These are phyloP conservation scores for Drosophila neocordata DNA, from an alignment of 1,140 invertebrate genomes.

Conservation along the genomic window DNA sequence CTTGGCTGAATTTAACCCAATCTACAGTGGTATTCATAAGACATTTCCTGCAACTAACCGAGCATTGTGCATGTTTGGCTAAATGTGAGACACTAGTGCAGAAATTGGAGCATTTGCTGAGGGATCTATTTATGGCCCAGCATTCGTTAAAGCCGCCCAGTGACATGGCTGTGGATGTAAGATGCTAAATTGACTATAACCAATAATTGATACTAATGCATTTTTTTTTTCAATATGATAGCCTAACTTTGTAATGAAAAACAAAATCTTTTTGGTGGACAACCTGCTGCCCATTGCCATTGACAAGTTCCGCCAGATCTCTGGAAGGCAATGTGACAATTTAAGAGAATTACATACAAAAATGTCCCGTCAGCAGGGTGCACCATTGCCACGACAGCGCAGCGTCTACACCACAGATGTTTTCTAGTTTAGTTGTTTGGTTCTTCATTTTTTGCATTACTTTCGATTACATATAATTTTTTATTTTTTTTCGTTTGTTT, in stretches of 20 bases:
- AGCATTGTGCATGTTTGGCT: conserved; percentile 73
- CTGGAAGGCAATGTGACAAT: conserved; percentile 62
- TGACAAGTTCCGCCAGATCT: conserved; percentile 68
- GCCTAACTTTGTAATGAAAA: conserved; percentile 81
- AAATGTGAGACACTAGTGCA: conserved; percentile 71
- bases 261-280: conserved; percentile 78
- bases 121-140: conserved; percentile 73
- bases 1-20: conserved; percentile 80
- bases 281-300: conserved; percentile 76
- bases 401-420: conserved; percentile 81
- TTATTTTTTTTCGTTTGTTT: conserved; percentile 77
- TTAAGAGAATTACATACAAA: conserved; percentile 63
- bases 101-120: conserved; percentile 65
- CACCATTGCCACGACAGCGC: conserved; percentile 76
- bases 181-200: conserved; percentile 1
- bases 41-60: conserved; percentile 73
- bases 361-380: conserved; percentile 65
- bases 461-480: conserved; percentile 82
- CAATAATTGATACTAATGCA: background rate
- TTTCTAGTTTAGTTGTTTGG: conserved; percentile 49
- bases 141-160: conserved; percentile 70
- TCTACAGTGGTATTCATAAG: conserved; percentile 77
- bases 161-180: conserved; percentile 77
- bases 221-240: conserved; percentile 23
- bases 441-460: conserved; percentile 20